phyloP scores from a whole-genome alignment of 2,888 invertebrate genomes.

The Drosophila setosimentum region DNA sequence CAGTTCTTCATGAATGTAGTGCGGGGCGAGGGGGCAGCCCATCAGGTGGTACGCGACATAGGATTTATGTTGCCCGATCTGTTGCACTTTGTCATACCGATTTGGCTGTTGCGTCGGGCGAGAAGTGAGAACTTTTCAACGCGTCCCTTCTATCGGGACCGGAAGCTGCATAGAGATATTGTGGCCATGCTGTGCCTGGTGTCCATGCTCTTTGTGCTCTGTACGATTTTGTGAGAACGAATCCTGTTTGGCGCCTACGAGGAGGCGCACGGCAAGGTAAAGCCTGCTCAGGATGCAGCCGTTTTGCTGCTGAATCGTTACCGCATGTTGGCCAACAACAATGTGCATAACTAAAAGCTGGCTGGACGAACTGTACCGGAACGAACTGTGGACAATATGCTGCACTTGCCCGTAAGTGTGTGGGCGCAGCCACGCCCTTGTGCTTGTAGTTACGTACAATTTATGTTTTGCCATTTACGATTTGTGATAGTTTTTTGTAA shows the following conservation, averaged over 20 bases:
- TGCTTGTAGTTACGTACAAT: slow-evolving; percentile 58
- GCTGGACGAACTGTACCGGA: background rate
- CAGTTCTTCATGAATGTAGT: slow-evolving; percentile 89
- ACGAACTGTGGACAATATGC: slow-evolving; percentile 64
- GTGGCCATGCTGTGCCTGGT: slow-evolving; percentile 84
- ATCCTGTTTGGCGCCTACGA: slow-evolving; percentile 69
- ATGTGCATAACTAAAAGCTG: slow-evolving; percentile 59
- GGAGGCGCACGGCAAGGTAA: slow-evolving; percentile 61
- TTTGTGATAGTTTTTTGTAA: slow-evolving; percentile 66
- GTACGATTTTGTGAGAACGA: slow-evolving; percentile 84
- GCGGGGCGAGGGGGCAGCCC: slow-evolving; percentile 88
- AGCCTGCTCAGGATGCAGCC: slow-evolving; percentile 68
- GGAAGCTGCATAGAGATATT: slow-evolving; percentile 84
- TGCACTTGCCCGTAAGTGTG: slow-evolving; percentile 61
- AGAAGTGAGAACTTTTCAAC: slow-evolving; percentile 83
- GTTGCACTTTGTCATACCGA: slow-evolving; percentile 87
- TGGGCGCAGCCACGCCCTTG: slow-evolving; percentile 40
- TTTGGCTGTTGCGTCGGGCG: slow-evolving; percentile 85
- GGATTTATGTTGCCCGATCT: slow-evolving; percentile 89
- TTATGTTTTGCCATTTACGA: slow-evolving; percentile 47
- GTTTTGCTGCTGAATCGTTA: slow-evolving; percentile 64
- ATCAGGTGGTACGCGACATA: slow-evolving; percentile 89
- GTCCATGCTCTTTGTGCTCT: slow-evolving; percentile 83
- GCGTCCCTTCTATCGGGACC: slow-evolving; percentile 84
- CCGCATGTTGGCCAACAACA: slow-evolving; percentile 67